Evolutionary conservation across 2,888 invertebrate species (phyloP), one percentile per base, ranked within the genome.

Genomic region (Himalopsyche tibetana): DNA sequence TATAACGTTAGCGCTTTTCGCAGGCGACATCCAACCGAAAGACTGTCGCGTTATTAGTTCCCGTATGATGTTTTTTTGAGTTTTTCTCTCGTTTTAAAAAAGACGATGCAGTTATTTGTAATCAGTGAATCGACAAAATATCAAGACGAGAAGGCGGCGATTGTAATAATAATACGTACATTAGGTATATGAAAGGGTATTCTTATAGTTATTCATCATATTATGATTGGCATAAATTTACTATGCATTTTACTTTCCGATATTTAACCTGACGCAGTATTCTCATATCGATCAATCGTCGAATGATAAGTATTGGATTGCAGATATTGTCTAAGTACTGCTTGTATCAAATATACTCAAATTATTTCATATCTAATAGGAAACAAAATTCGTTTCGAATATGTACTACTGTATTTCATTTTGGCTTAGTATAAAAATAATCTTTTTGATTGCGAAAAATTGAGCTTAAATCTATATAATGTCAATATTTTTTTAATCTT

Each of bases 381-480:
- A 69, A 69, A 69, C 69, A 69, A 69, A 28, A 28, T 28, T 69
- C 11, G 28, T 69, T 63, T 74, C 51, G 74, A 74, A 74, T 38
- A 28, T 2, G 28, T 28, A 74, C 15, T 74, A 74, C 74, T 15
- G 51, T 51, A 74, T 36, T 74, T 74, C 28, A 36, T 74, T 74
- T 74, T 11, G 11, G 19, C 74, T 36, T 74, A 74, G 74, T 15
- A 28, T 74, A 74, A 74, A 74, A 74, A 36, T 74, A 74, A 74
- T 74, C 74, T 12, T 74, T 74, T 74, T 74, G 74, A 74, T 74
- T 74, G 74, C 74, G 36, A 74, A 74, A 74, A 74, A 28, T 74
- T 74, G 74, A 74, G 74, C 74, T 74, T 74, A 74, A 74, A 74
- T 74, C 74, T 74, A 74, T 74, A 74, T 74, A 74, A 74, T 74